Evolutionary conservation across 1,140 invertebrate genomes (phyloP), one percentile per base, ranked within the genome.

Genomic region (Cheumatopsyche charites): DNA sequence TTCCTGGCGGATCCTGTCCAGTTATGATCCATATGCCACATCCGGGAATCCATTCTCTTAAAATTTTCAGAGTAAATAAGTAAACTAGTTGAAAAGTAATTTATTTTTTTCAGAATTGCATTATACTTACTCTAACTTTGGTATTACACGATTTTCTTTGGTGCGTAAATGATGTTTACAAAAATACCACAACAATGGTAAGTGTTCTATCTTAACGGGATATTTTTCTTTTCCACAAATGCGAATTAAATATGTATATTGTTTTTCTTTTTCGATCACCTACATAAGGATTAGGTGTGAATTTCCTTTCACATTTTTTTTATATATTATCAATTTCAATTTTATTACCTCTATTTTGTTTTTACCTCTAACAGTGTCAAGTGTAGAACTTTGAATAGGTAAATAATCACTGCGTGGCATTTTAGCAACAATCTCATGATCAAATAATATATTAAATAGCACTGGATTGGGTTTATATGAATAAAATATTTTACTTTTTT

Each of bases 1-100:
- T 79, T 49, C 80, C 78, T 13, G 79, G 78, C n/a, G 86, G 86
- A 67, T 87, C 81, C 21, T 84, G 81, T 15, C 82, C 82, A 0
- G 86, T 83, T 19, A 89, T 88, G 0, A 89, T 78, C 71, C 87
- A 83, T 0, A 87, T 82, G 0, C 88, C 88, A 76, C 88, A 89
- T 13, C 85, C 87, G 0, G 88, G 87, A 45, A 88, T 85, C 87
- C 86, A 89, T 70, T 86, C 84, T 73, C 87, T 88, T 69, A 70
- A 80, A 79, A 49, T n/a, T 47, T 19, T 47, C 21, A 67, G 5
- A 42, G 25, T 42, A 67, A 67, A 67, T 15, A 47, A 7, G 13
- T 25, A 11, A 23, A 6, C 2, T 15, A 3, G 58, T 23, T 9
- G n/a, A n/a, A 21, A 9, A 4, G 25, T 66, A 4, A 55, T 66